These are phyloP conservation scores for Paracyclopina nana DNA, from an alignment of 1,140 invertebrate species.

Conservation along the genomic window DNA sequence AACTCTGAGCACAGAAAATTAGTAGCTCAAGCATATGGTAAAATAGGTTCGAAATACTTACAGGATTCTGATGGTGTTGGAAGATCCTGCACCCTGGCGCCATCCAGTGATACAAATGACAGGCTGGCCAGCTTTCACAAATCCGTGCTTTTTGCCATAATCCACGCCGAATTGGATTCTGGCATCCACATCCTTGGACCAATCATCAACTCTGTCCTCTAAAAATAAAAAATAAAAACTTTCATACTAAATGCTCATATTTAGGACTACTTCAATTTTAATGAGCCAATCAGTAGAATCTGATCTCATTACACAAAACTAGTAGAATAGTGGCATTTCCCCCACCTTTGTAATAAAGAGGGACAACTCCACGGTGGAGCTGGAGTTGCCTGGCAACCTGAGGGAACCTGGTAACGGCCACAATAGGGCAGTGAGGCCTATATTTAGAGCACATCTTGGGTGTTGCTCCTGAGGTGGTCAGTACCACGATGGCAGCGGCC, in stretches of 20 bases:
- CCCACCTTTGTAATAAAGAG: constrained; percentile 68
- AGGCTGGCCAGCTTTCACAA: constrained; percentile 63
- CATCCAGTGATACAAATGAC: constrained; percentile 89
- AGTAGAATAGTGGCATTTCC: no score
- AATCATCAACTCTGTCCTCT: constrained; percentile 46
- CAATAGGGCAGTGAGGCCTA: constrained; percentile 82
- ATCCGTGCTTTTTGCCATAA: constrained; percentile 68
- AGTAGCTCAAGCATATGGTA: no score
- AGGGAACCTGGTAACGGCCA: constrained; percentile 71
- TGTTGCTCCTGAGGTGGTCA: constrained; percentile 84
- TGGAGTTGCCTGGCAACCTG: constrained; percentile 82
- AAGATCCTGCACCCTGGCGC: constrained; percentile 83
- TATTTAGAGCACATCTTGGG: constrained; percentile 85
- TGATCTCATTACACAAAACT: no score
- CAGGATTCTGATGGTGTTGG: constrained; percentile 86
- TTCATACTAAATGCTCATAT: no score
- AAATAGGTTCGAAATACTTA: no score
- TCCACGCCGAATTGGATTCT: constrained; percentile 69
- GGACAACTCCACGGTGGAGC: constrained; percentile 79
- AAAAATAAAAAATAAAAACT: no score
- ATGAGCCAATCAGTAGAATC: no score
- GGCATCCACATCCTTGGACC: constrained; percentile 85
- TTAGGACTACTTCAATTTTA: no score
- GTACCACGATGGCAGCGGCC: constrained; percentile 75
- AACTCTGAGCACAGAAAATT: no score